phyloP scores from a whole-genome alignment of 2,113 vertebrate genomes.

The Spea multiplicata region DNA sequence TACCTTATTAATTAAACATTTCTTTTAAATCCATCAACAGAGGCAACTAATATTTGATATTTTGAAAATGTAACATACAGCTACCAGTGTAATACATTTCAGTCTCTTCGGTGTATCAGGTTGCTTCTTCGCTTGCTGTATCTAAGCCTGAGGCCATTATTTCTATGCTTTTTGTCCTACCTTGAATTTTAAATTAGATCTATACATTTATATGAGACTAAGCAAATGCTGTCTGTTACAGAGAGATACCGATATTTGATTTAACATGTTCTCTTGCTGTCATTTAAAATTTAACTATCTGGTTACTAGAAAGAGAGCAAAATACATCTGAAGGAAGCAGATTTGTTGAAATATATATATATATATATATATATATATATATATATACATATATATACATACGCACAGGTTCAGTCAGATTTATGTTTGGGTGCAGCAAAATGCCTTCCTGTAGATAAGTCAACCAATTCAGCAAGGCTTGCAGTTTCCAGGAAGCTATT shows the following conservation, averaged over 20 bases:
- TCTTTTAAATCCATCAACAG: too few relatives aligned
- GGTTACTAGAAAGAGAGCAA: too few relatives aligned
- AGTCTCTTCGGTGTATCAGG: constrained; percentile 9
- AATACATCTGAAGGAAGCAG: too few relatives aligned
- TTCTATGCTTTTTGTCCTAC: constrained; percentile 13
- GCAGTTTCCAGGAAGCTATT: constrained; percentile 40
- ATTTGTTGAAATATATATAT: too few relatives aligned
- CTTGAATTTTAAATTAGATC: constrained; percentile 37
- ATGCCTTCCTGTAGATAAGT: constrained; percentile 34
- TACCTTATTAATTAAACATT: too few relatives aligned
- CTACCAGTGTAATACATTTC: constrained; percentile 14
- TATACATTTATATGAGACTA: constrained; percentile 33
- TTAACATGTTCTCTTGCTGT: constrained; percentile 1
- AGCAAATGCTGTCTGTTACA: constrained; percentile 18
- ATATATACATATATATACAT: too few relatives aligned
- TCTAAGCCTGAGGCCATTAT: constrained; percentile 23
- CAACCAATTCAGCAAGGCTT: constrained; percentile 39
- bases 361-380: not conserved
- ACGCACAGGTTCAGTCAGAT: not conserved
- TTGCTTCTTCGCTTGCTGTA: constrained; percentile 4
- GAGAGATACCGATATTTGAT: constrained; percentile 16
- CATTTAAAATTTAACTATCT: constrained; percentile 9
- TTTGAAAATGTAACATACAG: not conserved
- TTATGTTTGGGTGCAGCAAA: constrained; percentile 21
- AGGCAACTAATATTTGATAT: too few relatives aligned